These are phyloP conservation scores for Xiphophorus couchianus DNA, from an alignment of 2,113 vertebrate species.

Conservation along the genomic window DNA sequence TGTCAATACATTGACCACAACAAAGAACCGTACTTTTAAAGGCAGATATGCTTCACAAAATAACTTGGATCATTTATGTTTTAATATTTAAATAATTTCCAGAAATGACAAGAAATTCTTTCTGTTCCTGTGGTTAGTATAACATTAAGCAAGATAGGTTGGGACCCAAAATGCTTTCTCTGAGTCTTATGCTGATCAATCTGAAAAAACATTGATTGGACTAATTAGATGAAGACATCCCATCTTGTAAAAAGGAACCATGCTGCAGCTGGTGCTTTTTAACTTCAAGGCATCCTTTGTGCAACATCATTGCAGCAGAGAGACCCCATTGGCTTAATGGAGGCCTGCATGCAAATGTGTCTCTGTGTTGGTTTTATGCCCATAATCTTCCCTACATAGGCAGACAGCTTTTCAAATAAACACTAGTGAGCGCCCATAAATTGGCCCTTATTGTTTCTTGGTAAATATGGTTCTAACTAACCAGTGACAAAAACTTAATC, in stretches of 20 bases:
- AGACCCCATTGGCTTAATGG: background rate
- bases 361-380: constrained; percentile 14
- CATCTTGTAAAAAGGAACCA: background rate
- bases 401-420: background rate
- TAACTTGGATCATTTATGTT: background rate
- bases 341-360: constrained; percentile 1
- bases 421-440: background rate
- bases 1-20: background rate
- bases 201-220: background rate
- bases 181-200: background rate
- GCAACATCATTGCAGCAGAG: background rate
- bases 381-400: constrained; percentile 10
- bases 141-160: background rate
- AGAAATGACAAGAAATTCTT: background rate
- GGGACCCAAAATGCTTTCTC: background rate
- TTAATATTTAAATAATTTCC: background rate
- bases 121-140: background rate
- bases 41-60: background rate
- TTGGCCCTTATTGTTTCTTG: background rate
- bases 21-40: background rate
- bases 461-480: background rate
- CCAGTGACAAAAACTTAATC: constrained; percentile 18
- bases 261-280: background rate
- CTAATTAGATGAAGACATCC: background rate
- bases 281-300: background rate